Evolutionary conservation across 2,888 invertebrate genomes (phyloP), one percentile per base, ranked within the genome.

Genomic region (Hedychridium roseum): DNA sequence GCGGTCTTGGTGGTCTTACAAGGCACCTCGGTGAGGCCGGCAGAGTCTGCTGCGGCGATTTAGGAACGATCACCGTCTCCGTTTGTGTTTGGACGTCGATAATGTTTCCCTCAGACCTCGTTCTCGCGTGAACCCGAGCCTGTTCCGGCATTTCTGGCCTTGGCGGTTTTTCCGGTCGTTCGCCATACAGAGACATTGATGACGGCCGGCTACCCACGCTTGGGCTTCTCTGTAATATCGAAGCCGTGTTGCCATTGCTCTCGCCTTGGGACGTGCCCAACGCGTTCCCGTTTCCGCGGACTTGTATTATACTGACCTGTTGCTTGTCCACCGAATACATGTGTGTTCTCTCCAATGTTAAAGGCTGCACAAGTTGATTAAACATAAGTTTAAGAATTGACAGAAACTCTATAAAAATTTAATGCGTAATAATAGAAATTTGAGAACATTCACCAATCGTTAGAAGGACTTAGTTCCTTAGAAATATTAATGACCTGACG

Each of bases 281-380:
- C 38, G 23, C 45, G 48, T 50, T 53, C 54, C 50, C 61, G 63
- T 68, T 73, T 56, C 76, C 78, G 47, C 83, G 83, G 53, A 86
- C 85, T 71, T 85, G 84, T 45, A 87, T 85, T 65, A 87, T 82
- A 42, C 88, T 88, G 50, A 89, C 88, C 71, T 89, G 89, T 52
- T 89, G 89, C 76, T 88, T 89, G 73, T 89, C 88, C 36, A 89
- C 87, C 21, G 85, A 85, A 80, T 88, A 89, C 42, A 89, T 81
- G 75, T 89, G 88, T 35, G 88, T 85, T 66, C 86, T 84, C 73
- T 89, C 88, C 57, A 89, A 78, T 31, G 83, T 82, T 11, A 78
- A 57, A 18, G 71, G 74, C 78, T 78, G 67, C 52, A 60, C 61
- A 28, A n/a, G 36, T 42, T 21, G 40, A 54, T 50, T 45, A 34